Evolutionary conservation across 2,888 invertebrate genomes (phyloP), one percentile per base, ranked within the genome.

Genomic region (Drosophila ustulata): DNA sequence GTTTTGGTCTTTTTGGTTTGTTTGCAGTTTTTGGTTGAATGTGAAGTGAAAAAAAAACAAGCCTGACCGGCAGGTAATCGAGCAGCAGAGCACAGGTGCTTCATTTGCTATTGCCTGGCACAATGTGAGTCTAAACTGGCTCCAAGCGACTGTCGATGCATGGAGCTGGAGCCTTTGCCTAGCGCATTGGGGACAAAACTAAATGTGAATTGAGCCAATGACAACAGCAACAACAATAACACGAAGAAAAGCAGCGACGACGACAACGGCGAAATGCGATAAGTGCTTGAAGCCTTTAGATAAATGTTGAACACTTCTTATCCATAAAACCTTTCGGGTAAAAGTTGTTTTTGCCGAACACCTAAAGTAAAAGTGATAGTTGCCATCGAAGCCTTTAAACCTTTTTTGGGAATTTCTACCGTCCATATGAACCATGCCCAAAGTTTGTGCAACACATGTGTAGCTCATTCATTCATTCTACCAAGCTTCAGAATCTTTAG

Each of bases 281-380:
- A 57, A 62, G 65, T 67, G 58, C 66, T 63, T 52, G 50, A 46
- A 56, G 61, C 32, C 52, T 67, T 66, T 46, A 57, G 58, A 61
- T 61, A 61, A 76, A 66, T 68, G 79, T 75, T 81, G 75, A 81
- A 83, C 78, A 68, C 78, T 78, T 78, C 72, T 78, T 66, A 66
- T 61, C 67, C 72, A 65, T 62, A 68, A 80, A 82, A 82, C 78
- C 76, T 80, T 78, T 69, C 69, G 70, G 76, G 83, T 83, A 83
- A 83, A 83, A 83, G 83, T 83, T 83, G 83, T 83, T 80, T 80
- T 71, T 65, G 59, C 34, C 57, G 52, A 52, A 61, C 61, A 62
- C 68, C 59, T 59, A 51, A 58, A 79, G 66, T 71, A 73, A 85
- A 82, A 82, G 82, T 82, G 80, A 82, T 82, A 80, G 75, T 80